Conservation (phyloP, 2,888 invertebrate species). For the Augochlorella aurata region DNA sequence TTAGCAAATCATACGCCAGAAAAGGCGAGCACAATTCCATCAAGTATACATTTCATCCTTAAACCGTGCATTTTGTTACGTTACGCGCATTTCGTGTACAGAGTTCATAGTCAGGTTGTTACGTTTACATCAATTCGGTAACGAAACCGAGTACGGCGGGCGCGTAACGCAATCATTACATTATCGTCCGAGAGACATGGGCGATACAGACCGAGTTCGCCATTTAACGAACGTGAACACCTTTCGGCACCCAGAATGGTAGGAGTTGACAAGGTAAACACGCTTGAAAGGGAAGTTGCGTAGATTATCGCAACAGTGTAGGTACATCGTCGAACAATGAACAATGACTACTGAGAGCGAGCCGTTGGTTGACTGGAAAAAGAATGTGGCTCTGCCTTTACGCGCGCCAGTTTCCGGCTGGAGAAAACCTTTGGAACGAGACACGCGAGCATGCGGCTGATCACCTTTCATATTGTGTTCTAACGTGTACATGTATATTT, state of each 20-base stretch:
- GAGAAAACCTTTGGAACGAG: constrained; percentile 16
- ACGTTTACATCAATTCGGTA: too few species aligned
- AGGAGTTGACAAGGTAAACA: constrained; percentile 34
- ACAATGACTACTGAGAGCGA: constrained; percentile 68
- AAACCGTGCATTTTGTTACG: too few species aligned
- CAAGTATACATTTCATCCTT: too few species aligned
- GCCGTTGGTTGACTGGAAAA: constrained; percentile 44
- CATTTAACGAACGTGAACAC: constrained; percentile 9
- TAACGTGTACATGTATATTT: too few species aligned
- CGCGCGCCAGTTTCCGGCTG: constrained; percentile 37
- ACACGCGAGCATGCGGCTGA: constrained; percentile 1
- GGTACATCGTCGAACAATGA: constrained; percentile 63
- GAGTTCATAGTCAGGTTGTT: too few species aligned
- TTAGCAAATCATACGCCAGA: too few species aligned
- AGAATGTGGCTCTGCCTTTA: constrained; percentile 36
- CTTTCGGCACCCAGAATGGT: constrained; percentile 6
- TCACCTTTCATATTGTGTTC: neutral
- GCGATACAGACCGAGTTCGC: neutral
- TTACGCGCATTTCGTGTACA: too few species aligned
- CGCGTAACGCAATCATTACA: constrained; percentile 23
- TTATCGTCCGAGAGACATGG: neutral
- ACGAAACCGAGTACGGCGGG: too few species aligned
- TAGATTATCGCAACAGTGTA: constrained; percentile 57
- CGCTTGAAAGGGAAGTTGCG: constrained; percentile 62
- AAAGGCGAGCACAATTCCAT: too few species aligned